These are phyloP conservation scores for Tor tambroides DNA, from an alignment of 2,113 vertebrate genomes.

Conservation along the genomic window DNA sequence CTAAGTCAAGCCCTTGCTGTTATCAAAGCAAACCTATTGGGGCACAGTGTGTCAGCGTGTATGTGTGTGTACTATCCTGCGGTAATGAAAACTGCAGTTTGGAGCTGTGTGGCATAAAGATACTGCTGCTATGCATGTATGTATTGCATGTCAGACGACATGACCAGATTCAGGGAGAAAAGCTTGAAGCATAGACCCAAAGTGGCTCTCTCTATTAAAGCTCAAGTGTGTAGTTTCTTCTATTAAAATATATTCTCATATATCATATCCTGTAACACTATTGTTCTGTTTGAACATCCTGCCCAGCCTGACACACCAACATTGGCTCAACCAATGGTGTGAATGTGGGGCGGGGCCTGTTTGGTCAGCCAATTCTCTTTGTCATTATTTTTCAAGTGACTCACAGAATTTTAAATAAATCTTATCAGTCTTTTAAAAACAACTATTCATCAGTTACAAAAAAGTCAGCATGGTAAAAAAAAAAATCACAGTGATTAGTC, in stretches of 20 bases:
- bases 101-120: constrained; percentile 3
- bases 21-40: constrained; percentile 61
- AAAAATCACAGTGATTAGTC: not conserved
- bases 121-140: not conserved
- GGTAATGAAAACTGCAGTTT: constrained; percentile 45
- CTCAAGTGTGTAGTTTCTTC: not conserved
- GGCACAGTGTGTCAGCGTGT: constrained; percentile 42
- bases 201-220: not conserved
- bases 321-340: not conserved
- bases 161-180: not conserved
- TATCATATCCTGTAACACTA: not conserved
- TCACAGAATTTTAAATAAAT: not conserved
- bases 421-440: not conserved
- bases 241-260: not conserved
- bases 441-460: not conserved
- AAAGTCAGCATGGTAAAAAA: not conserved
- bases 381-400: not conserved
- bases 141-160: not conserved
- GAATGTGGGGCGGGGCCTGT: not conserved
- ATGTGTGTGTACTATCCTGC: constrained; percentile 50
- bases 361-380: not conserved
- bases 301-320: not conserved
- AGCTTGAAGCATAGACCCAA: not conserved
- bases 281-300: not conserved
- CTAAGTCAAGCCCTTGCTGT: constrained; percentile 59